These are phyloP conservation scores for Actinopyga echinites DNA, from an alignment of 53 echinoderm and acorn worm genomes.

Conservation along the genomic window DNA sequence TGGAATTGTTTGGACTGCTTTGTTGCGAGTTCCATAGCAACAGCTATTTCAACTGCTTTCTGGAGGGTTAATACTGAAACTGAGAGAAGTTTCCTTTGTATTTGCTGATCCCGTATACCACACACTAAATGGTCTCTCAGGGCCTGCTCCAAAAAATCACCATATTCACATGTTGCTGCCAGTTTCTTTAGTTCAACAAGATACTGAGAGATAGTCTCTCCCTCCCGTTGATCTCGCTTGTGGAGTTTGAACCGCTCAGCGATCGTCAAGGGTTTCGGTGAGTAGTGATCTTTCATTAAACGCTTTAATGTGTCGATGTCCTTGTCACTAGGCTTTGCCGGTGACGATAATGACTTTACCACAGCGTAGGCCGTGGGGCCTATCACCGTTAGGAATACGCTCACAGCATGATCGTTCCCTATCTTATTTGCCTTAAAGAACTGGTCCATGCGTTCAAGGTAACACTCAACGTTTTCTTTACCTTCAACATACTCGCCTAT, in stretches of 20 bases:
- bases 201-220: constrained; percentile 1
- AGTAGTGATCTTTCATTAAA: too few species aligned
- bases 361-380: background rate
- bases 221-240: background rate
- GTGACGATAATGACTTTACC: too few species aligned
- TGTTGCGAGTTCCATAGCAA: constrained; percentile 11
- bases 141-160: background rate
- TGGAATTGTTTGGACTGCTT: constrained; percentile 7
- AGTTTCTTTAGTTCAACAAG: constrained; percentile 23
- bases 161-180: constrained; percentile 33
- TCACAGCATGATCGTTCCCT: background rate
- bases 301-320: too few species aligned
- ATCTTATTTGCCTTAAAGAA: constrained; percentile 23
- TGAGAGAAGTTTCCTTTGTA: background rate
- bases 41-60: constrained; percentile 14
- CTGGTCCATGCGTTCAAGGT: constrained; percentile 6
- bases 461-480: constrained; percentile 17
- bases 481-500: constrained; percentile 27
- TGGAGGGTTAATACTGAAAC: constrained; percentile 4
- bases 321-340: too few species aligned
- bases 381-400: constrained; percentile 34
- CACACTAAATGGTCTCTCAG: constrained; percentile 28
- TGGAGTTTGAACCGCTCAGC: constrained; percentile 28
- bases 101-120: background rate
- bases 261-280: background rate